A percentile compares a stretch with the other conserved stretches of the same genome.
Evolutionary conservation across 1,140 invertebrate species (phyloP).

Genomic region (Stratiolaelaps scimitus): DNA sequence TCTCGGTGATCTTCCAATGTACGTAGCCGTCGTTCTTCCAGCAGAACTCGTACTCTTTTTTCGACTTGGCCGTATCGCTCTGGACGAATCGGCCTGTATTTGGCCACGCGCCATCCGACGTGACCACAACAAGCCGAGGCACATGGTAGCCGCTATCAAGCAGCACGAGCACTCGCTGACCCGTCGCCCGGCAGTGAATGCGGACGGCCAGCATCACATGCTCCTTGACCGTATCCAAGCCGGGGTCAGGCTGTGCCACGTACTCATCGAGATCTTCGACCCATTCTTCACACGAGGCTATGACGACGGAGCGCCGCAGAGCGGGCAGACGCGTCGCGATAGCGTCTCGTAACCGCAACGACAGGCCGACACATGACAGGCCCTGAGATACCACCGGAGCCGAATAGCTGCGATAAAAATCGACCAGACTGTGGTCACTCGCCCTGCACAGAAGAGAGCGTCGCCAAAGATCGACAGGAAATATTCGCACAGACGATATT

Average conservation of each 20-base stretch:
- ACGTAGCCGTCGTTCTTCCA: conserved; percentile 57
- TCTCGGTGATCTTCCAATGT: conserved; percentile 59
- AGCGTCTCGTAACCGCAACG: conserved; percentile 40
- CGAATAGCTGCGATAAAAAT: conserved; percentile 58
- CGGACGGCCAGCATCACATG: conserved; percentile 69
- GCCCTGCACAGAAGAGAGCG: background rate
- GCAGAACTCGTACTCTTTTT: conserved; percentile 69
- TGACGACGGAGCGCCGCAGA: conserved; percentile 39
- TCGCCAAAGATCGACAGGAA: too few relatives aligned
- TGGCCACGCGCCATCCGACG: conserved; percentile 66
- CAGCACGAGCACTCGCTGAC: conserved; percentile 56
- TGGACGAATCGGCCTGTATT: conserved; percentile 77
- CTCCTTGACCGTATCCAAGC: conserved; percentile 56
- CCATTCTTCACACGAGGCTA: conserved; percentile 75
- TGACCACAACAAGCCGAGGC: conserved; percentile 65
- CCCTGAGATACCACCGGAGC: conserved; percentile 60
- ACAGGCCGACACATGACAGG: conserved; percentile 74
- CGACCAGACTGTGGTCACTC: conserved; percentile 45
- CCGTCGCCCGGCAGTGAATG: conserved; percentile 49
- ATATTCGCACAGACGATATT: too few relatives aligned
- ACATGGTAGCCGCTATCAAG: conserved; percentile 83
- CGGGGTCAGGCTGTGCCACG: conserved; percentile 36
- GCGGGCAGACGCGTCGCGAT: conserved; percentile 46
- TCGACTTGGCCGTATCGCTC: conserved; percentile 54
- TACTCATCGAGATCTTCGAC: conserved; percentile 36